Conservation (phyloP, 2,797 vertebrate species). For the Tenualosa thibaudeaui region DNA sequence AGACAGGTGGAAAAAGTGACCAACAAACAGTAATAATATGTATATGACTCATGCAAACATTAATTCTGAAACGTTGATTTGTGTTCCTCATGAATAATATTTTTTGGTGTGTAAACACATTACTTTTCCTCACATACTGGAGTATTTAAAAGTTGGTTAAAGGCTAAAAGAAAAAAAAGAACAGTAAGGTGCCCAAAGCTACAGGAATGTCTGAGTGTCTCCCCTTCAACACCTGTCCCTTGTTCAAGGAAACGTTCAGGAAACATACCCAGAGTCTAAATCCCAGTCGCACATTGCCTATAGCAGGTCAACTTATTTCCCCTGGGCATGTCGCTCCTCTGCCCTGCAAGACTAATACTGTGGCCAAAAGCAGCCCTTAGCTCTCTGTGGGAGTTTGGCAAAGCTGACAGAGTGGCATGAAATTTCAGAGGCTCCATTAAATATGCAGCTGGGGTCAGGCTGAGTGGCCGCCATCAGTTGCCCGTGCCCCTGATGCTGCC, state of each 20-base stretch:
- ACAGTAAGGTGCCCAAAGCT: background rate
- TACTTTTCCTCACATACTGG: background rate
- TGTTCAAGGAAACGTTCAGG: background rate
- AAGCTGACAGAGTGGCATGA: constrained; percentile 55
- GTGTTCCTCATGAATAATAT: background rate
- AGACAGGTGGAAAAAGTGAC: background rate
- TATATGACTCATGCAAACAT: background rate
- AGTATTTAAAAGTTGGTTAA: too few relatives aligned
- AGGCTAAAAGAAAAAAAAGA: background rate
- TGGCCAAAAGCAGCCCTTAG: background rate
- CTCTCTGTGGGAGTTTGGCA: background rate
- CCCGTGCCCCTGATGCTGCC: constrained; percentile 42
- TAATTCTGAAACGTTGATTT: background rate
- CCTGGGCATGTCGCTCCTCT: background rate
- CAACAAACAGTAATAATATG: background rate
- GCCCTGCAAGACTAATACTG: background rate
- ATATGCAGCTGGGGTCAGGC: constrained; percentile 62
- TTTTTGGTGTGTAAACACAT: background rate
- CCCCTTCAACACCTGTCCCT: background rate
- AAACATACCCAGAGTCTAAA: background rate
- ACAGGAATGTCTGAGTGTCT: background rate
- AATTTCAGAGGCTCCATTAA: constrained; percentile 75
- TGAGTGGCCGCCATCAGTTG: constrained; percentile 31
- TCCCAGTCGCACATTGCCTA: background rate
- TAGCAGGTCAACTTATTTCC: background rate